A percentile compares a stretch with the other conserved stretches of the same genome.
Evolutionary conservation across 2,888 invertebrate species (phyloP).

Genomic region (Thereva nobilitata): DNA sequence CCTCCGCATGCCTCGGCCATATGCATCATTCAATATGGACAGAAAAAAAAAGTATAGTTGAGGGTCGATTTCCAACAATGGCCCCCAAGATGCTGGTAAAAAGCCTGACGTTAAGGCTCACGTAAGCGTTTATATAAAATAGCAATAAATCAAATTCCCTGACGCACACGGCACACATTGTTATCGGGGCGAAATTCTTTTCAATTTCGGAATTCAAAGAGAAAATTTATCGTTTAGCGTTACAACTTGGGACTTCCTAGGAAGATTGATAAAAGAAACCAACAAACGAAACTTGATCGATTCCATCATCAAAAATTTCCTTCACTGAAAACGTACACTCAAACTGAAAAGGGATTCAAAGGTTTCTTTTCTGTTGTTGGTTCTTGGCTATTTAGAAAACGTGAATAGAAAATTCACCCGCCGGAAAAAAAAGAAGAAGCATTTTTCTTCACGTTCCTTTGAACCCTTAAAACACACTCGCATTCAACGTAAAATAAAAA

Average conservation of each 20-base stretch:
- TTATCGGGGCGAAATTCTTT: constrained; percentile 33
- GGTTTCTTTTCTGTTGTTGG: too few species aligned
- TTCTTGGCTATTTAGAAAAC: too few species aligned
- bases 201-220: constrained; percentile 38
- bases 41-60: neutral
- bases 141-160: constrained; percentile 34
- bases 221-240: constrained; percentile 37
- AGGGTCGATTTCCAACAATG: constrained; percentile 5
- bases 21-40: constrained; percentile 9
- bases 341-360: too few species aligned
- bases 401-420: too few species aligned
- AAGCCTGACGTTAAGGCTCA: constrained; percentile 1
- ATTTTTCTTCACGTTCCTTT: too few species aligned
- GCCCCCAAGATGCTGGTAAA: neutral
- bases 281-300: constrained; percentile 17
- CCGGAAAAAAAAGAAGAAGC: too few species aligned
- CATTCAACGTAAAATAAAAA: too few species aligned
- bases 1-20: neutral
- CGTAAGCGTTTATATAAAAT: neutral
- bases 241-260: constrained; percentile 9
- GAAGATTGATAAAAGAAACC: constrained; percentile 10
- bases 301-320: constrained; percentile 9
- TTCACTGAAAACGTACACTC: too few species aligned
- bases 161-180: constrained; percentile 16
- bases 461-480: too few species aligned